Conservation (phyloP, 2,888 invertebrate genomes). For the Ophraella communa region DNA sequence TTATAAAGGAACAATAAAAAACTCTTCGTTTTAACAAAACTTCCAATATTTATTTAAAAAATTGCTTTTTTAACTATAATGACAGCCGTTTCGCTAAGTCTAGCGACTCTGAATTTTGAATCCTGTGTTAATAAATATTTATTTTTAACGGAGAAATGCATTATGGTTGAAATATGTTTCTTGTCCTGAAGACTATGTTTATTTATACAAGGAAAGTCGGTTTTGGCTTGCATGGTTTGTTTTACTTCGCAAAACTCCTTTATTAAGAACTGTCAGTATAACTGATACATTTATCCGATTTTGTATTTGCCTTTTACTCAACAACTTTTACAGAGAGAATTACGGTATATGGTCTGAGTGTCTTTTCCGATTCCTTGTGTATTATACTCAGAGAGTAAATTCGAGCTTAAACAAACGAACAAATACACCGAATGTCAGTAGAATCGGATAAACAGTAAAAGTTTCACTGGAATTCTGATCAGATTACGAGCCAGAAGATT, state of each 20-base stretch:
- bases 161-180: too few species aligned
- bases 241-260: not conserved
- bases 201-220: too few species aligned
- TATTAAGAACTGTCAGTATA: not conserved
- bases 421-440: not conserved
- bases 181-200: too few species aligned
- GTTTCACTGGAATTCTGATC: not conserved
- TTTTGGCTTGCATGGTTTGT: not conserved
- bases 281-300: not conserved
- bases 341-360: not conserved
- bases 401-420: not conserved
- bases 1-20: too few species aligned
- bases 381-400: not conserved
- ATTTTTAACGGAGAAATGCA: too few species aligned
- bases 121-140: too few species aligned
- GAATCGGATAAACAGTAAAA: constrained; percentile 2
- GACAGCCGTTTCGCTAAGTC: too few species aligned
- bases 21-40: too few species aligned
- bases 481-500: not conserved
- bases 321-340: not conserved
- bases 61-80: too few species aligned
- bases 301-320: not conserved
- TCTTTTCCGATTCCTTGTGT: not conserved
- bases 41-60: too few species aligned
- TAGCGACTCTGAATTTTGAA: too few species aligned